Conservation (phyloP, 2,797 vertebrate genomes). For the Gadopsis bispinosus region DNA sequence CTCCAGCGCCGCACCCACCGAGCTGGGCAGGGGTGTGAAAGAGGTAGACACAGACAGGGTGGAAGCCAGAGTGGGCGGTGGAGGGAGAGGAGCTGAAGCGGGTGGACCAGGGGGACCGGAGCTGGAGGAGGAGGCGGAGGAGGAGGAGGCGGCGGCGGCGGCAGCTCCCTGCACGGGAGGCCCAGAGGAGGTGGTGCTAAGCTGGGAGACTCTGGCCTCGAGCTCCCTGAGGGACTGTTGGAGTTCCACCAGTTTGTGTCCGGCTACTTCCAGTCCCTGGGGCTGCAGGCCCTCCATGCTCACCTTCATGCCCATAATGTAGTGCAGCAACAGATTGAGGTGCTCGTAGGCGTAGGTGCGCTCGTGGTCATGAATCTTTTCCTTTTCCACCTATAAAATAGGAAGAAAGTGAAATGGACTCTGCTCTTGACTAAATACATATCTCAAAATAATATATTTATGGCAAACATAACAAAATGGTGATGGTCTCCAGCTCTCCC, state of each 20-base stretch:
- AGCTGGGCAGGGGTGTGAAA: slow-evolving; percentile 86
- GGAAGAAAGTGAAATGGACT: slow-evolving; percentile 1
- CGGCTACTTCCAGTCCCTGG: slow-evolving; percentile 86
- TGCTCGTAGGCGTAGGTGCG: slow-evolving; percentile 89
- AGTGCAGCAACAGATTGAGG: slow-evolving; percentile 91
- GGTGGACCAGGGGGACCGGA: slow-evolving; percentile 65
- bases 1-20: slow-evolving; percentile 85
- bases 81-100: slow-evolving; percentile 65
- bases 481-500: too few relatives aligned
- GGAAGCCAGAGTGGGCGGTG: slow-evolving; percentile 72
- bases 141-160: slow-evolving; percentile 60
- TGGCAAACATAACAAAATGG: neutral
- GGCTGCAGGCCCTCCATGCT: slow-evolving; percentile 89
- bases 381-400: slow-evolving; percentile 90
- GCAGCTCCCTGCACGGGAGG: slow-evolving; percentile 87
- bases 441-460: neutral
- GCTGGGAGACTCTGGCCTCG: slow-evolving; percentile 85
- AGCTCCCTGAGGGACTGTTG: slow-evolving; percentile 87
- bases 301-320: slow-evolving; percentile 90
- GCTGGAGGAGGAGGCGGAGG: slow-evolving; percentile 74
- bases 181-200: slow-evolving; percentile 81
- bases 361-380: slow-evolving; percentile 92
- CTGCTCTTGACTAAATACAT: neutral
- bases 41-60: slow-evolving; percentile 82
- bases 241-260: slow-evolving; percentile 87